Percentiles rank a stretch among this genome's conserved stretches.
phyloP scores from a whole-genome alignment of 1,140 invertebrate genomes.

The Rhyzopertha dominica region DNA sequence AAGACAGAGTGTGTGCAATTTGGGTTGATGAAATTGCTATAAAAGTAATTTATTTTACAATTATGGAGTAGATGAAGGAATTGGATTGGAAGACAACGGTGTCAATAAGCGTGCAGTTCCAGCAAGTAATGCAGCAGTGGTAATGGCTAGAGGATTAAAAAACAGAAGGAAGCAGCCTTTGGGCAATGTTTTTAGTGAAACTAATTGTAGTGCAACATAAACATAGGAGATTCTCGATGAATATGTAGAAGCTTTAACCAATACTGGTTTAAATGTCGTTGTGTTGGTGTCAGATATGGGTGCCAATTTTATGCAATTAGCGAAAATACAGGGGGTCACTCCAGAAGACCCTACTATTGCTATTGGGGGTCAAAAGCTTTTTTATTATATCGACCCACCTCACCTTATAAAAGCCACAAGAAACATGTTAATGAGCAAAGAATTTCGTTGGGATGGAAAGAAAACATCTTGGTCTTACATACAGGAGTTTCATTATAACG shows the following conservation, averaged over 20 bases:
- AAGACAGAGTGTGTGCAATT: conserved; percentile 2
- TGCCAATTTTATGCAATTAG: conserved; percentile 15
- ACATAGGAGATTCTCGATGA: conserved; percentile 6
- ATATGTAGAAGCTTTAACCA: conserved; percentile 6
- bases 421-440: conserved; percentile 6
- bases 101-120: neutral
- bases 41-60: conserved; percentile 1
- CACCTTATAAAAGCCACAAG: conserved; percentile 15
- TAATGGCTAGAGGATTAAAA: conserved; percentile 16
- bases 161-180: conserved; percentile 14
- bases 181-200: conserved; percentile 13
- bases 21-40: conserved; percentile 4
- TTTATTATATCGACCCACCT: conserved; percentile 6
- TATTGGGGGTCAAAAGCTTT: conserved; percentile 5
- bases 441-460: conserved; percentile 8
- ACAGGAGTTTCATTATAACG: conserved; percentile 3
- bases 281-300: conserved; percentile 11
- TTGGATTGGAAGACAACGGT: conserved; percentile 1
- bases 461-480: conserved; percentile 12
- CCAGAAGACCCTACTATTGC: conserved; percentile 5
- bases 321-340: conserved; percentile 1
- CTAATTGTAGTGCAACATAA: conserved; percentile 8
- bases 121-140: conserved; percentile 2
- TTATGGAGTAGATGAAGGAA: conserved; percentile 2
- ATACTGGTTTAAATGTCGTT: conserved; percentile 10